Conservation (phyloP, 2,888 invertebrate genomes). For the Agrotis puta region DNA sequence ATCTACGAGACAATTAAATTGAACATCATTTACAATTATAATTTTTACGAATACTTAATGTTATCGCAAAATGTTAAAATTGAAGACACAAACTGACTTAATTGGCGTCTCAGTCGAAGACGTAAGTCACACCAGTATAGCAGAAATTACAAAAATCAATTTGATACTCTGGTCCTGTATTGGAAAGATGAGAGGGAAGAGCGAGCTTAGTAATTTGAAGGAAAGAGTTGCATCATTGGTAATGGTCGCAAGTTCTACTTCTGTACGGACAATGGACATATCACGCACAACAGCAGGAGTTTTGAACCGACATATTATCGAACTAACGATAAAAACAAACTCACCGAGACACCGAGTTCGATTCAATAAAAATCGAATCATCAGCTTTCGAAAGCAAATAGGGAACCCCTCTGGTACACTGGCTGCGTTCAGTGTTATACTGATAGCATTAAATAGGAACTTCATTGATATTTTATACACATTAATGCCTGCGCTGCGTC, state of each 20-base stretch:
- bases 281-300: no score
- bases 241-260: neutral
- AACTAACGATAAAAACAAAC: no score
- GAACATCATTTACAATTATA: conserved; percentile 17
- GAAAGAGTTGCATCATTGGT: neutral
- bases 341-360: no score
- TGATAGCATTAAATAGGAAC: no score
- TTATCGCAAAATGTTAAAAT: conserved; percentile 19
- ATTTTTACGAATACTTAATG: neutral
- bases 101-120: neutral
- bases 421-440: no score
- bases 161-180: neutral
- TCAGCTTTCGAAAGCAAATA: no score
- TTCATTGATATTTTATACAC: no score
- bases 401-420: no score
- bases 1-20: conserved; percentile 32
- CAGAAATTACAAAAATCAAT: neutral
- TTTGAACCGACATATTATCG: no score
- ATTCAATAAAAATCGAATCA: no score
- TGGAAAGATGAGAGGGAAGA: neutral
- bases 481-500: no score
- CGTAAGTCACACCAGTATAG: neutral
- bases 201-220: neutral
- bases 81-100: neutral
- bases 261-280: no score